Base-by-base conservation (phyloP, 2,113 vertebrate genomes). In the Lepus europaeus region DNA sequence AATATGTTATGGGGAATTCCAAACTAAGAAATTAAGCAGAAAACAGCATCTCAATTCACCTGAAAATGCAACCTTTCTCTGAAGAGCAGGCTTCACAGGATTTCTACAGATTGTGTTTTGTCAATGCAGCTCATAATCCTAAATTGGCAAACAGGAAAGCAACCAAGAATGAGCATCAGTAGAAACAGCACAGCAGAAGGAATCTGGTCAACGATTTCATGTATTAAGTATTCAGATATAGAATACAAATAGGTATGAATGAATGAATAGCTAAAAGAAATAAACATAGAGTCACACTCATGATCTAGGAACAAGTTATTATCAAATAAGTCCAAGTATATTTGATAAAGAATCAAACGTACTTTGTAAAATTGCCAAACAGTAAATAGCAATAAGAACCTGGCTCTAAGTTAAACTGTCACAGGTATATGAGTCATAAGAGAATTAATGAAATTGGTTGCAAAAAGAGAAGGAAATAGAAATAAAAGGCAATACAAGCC, bases 141-240 rank as follows among this genome's bases (percentile, higher is more conserved):
- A 61, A 85, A 64, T 72, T 27, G 73, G 33, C 83, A 86, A 82
- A 78, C 22, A 63, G 3, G 70, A 20, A 93, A 70, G 31, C 22
- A 92, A 11, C 39, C 22, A 10, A 19, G 9, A 61, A 6, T 66
- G 61, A 81, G 49, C 89, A 76, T 92, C 31, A 51, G 2, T 51
- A 51, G 59, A 49, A 72, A 72, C 53, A 33, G n/a, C 3, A 49
- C 2, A 73, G 33, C 12, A 29, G 4, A 94, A 69, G 66, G 61
- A 31, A 68, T 85, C 59, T 66, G 45, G 29, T 94, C n/a, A 69
- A 84, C 90, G 59, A 72, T n/a, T 84, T 74, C 82, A 70, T 66
- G 19, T 31, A 59, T 63, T 83, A 85, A n/a, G 39, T 83, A 45
- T 87, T 31, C 6, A 66, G 9, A 78, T 64, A 63, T 16, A 74